phyloP scores from a whole-genome alignment of 1,140 invertebrate genomes.

The Lanistes nyassanus region DNA sequence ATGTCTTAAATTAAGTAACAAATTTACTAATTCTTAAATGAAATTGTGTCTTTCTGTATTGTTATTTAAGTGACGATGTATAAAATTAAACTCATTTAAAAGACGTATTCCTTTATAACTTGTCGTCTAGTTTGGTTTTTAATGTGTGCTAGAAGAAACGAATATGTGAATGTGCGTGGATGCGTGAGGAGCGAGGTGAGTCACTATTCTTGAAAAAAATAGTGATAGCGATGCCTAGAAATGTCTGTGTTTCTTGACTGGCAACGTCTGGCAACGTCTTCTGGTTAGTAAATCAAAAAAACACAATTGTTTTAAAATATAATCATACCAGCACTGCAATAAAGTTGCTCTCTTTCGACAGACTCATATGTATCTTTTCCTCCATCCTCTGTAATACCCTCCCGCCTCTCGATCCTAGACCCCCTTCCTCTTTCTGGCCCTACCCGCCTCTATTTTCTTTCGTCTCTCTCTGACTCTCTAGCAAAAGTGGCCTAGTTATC shows the following conservation, averaged over 20 bases:
- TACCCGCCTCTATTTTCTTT: neutral
- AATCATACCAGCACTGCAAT: no score
- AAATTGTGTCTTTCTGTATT: neutral
- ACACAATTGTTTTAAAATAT: neutral
- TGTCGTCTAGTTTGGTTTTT: slow-evolving; percentile 7
- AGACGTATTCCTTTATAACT: neutral
- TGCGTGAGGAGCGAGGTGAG: neutral
- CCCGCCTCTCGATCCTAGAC: neutral
- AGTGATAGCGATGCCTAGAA: neutral
- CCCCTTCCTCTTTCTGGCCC: neutral
- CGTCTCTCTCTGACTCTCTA: neutral
- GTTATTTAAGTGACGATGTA: slow-evolving; percentile 1
- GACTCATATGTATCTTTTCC: neutral
- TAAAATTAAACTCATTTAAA: neutral
- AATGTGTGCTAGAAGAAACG: neutral
- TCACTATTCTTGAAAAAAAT: neutral
- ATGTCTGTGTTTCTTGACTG: neutral
- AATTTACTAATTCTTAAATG: no score
- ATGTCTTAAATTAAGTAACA: no score
- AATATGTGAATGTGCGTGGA: neutral
- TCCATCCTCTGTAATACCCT: neutral
- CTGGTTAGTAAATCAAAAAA: slow-evolving; percentile 7
- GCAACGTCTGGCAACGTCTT: neutral
- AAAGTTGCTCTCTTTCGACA: no score
- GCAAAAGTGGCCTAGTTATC: no score